phyloP scores from a whole-genome alignment of 2,797 vertebrate genomes.

The Mastacembelus armatus region DNA sequence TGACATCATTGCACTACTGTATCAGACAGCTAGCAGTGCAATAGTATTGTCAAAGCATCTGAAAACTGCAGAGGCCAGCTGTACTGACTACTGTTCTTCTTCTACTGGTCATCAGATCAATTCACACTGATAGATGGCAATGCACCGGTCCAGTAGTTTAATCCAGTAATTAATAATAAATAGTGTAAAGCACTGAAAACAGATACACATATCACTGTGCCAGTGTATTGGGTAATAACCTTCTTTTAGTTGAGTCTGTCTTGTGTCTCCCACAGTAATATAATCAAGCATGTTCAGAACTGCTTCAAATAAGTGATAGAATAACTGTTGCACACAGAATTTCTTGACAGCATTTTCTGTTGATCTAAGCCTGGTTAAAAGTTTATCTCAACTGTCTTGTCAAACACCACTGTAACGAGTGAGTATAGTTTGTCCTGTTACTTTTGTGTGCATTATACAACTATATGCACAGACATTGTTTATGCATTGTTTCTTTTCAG shows the following conservation, averaged over 20 bases:
- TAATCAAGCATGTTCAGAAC: not conserved
- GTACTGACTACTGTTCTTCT: not conserved
- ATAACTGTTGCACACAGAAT: not conserved
- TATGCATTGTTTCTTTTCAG: no score
- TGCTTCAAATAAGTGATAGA: not conserved
- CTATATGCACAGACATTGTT: no score
- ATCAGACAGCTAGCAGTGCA: constrained; percentile 97
- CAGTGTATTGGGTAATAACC: not conserved
- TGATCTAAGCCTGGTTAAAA: no score
- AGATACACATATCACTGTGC: not conserved
- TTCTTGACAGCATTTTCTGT: not conserved
- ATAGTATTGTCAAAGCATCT: constrained; percentile 99
- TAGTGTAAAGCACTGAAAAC: not conserved
- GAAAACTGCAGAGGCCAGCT: constrained; percentile 81
- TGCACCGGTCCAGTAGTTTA: not conserved
- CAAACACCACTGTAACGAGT: no score
- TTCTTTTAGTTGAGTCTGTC: not conserved
- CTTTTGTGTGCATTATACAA: no score
- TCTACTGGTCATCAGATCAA: not conserved
- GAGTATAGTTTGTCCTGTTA: no score
- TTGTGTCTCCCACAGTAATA: not conserved
- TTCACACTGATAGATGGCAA: no score
- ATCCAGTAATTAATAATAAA: no score
- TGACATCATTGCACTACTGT: constrained; percentile 99
- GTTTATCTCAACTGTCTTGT: no score